Percentiles rank a stretch among this genome's conserved stretches.
These are phyloP conservation scores for Ophion ventricosus DNA, from an alignment of 2,888 invertebrate species.

Conservation along the genomic window DNA sequence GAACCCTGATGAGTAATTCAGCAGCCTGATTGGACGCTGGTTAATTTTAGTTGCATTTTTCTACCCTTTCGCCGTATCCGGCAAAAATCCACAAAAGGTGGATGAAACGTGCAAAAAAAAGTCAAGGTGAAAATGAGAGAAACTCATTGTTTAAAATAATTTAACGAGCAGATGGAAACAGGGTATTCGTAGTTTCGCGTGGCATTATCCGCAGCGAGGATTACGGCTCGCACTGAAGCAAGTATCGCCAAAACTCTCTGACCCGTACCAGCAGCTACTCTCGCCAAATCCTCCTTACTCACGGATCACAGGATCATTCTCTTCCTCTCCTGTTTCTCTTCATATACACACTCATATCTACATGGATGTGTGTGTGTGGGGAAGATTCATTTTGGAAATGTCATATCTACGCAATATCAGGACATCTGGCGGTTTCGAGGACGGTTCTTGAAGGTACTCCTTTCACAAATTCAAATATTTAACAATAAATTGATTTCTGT, in stretches of 20 bases:
- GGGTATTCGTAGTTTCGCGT: constrained; percentile 27
- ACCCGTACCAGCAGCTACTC: constrained; percentile 30
- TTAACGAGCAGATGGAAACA: constrained; percentile 17
- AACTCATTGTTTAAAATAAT: neutral
- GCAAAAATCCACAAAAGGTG: too few relatives aligned
- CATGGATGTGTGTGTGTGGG: neutral
- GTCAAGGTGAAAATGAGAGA: neutral
- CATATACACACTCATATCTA: neutral
- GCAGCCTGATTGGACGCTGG: neutral
- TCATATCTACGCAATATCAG: too few relatives aligned
- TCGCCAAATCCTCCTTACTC: constrained; percentile 15
- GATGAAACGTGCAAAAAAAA: too few relatives aligned
- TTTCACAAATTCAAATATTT: too few relatives aligned
- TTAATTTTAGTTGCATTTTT: too few relatives aligned
- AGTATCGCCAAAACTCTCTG: constrained; percentile 36
- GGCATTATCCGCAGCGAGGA: constrained; percentile 28
- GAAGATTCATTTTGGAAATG: neutral
- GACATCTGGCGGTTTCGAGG: too few relatives aligned
- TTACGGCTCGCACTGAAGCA: constrained; percentile 48
- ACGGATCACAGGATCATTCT: neutral
- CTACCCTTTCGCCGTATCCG: too few relatives aligned
- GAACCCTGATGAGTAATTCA: neutral
- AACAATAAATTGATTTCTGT: too few relatives aligned
- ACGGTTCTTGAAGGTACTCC: too few relatives aligned
- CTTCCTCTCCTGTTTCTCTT: neutral